Conservation (phyloP, 2,113 vertebrate species). For the Pollimyrus isidori region DNA sequence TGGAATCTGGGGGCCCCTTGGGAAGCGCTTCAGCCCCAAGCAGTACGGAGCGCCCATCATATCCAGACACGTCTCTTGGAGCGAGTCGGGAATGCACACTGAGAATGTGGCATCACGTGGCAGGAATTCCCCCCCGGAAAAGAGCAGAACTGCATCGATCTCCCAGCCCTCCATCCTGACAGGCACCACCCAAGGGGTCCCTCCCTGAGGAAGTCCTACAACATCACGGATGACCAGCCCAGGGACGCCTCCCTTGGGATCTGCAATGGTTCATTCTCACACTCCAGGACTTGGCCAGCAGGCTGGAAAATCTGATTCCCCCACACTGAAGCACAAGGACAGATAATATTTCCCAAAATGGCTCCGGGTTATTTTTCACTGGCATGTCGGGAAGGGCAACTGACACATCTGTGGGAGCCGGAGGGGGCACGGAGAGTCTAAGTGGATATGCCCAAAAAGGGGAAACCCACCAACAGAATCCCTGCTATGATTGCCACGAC, state of each 20-base stretch:
- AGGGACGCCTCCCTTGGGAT: background rate
- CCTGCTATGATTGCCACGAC: background rate
- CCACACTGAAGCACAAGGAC: background rate
- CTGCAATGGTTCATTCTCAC: background rate
- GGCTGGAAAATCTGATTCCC: background rate
- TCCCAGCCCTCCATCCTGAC: background rate
- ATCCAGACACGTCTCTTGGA: conserved; percentile 27
- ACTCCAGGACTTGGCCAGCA: background rate
- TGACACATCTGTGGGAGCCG: background rate
- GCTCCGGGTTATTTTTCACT: background rate
- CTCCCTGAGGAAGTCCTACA: background rate
- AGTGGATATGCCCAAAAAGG: background rate
- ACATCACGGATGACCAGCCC: background rate
- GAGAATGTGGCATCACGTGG: conserved; percentile 25
- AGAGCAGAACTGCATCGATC: background rate
- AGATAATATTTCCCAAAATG: background rate
- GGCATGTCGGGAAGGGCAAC: background rate
- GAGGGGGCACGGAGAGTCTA: background rate
- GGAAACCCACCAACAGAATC: background rate
- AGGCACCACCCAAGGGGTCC: background rate
- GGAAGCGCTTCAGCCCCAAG: background rate
- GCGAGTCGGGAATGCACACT: background rate
- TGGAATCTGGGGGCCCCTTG: background rate
- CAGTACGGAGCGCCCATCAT: conserved; percentile 10
- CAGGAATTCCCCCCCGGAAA: background rate